These are phyloP conservation scores for Vireo griseus DNA, from an alignment of 2,797 vertebrate genomes.

Conservation along the genomic window DNA sequence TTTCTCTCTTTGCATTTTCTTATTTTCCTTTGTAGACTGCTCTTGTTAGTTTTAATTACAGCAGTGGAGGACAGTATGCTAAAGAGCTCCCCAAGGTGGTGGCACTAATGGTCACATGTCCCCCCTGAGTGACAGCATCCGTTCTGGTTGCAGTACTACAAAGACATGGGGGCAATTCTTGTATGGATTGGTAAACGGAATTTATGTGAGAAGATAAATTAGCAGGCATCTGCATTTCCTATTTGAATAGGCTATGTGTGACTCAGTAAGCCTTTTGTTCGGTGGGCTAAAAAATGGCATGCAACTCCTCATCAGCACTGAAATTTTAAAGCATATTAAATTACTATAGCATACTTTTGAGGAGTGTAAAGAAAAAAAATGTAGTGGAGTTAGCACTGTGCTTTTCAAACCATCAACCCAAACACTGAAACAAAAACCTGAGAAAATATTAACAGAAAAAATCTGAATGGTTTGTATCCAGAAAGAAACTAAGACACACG, in stretches of 20 bases:
- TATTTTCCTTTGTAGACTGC: conserved; percentile 51
- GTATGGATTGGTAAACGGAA: conserved; percentile 55
- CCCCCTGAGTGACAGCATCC: conserved; percentile 62
- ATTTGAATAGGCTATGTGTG: conserved; percentile 63
- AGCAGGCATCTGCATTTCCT: conserved; percentile 62
- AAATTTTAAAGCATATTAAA: conserved; percentile 65
- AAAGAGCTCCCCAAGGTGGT: conserved; percentile 60
- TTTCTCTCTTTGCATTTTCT: conserved; percentile 38
- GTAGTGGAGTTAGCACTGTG: not conserved
- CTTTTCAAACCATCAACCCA: not conserved
- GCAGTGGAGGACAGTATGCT: conserved; percentile 58
- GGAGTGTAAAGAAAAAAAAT: conserved; percentile 70
- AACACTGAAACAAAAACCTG: not conserved
- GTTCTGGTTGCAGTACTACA: conserved; percentile 53
- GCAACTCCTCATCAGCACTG: conserved; percentile 45
- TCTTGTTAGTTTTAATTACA: conserved; percentile 67
- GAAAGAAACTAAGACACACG: not conserved
- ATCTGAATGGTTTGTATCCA: not conserved
- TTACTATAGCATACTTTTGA: conserved; percentile 77
- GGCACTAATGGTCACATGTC: conserved; percentile 54
- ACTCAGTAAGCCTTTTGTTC: conserved; percentile 67
- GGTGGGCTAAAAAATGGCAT: conserved; percentile 56
- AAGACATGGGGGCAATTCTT: conserved; percentile 57
- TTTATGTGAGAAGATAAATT: conserved; percentile 65
- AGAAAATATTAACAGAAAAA: conserved; percentile 2